A percentile compares a stretch with the other conserved stretches of the same genome.
Conservation (phyloP, 2,797 vertebrate species). For the Sylvilagus floridanus region DNA sequence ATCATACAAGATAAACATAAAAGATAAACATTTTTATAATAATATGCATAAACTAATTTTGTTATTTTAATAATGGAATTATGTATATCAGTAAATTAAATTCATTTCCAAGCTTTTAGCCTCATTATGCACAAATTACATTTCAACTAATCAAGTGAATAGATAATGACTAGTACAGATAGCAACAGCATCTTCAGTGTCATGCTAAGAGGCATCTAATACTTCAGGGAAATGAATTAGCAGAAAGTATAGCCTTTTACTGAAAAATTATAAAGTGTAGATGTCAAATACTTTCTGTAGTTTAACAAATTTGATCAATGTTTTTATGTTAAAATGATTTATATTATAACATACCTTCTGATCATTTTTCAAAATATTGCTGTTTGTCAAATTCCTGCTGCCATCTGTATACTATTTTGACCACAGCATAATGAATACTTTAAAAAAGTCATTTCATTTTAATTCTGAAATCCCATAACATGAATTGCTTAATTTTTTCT, state of each 20-base stretch:
- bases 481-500: constrained; percentile 68
- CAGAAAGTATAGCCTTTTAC: background rate
- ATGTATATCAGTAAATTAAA: constrained; percentile 19
- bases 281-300: background rate
- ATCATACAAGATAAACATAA: background rate
- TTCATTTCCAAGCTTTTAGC: constrained; percentile 26
- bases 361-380: constrained; percentile 28
- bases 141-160: constrained; percentile 46
- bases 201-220: background rate
- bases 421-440: constrained; percentile 54
- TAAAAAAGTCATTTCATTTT: constrained; percentile 51
- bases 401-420: constrained; percentile 57
- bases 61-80: constrained; percentile 40
- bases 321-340: background rate
- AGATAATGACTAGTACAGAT: constrained; percentile 3
- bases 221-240: background rate
- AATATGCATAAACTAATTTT: background rate
- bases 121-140: constrained; percentile 64
- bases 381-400: constrained; percentile 51
- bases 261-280: background rate
- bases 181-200: background rate
- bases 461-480: constrained; percentile 70
- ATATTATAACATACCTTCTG: background rate
- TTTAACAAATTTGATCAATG: background rate
- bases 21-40: constrained; percentile 59